These are phyloP conservation scores for Microctenopoma steveboyesi DNA, from an alignment of 2,797 vertebrate genomes.

Conservation along the genomic window DNA sequence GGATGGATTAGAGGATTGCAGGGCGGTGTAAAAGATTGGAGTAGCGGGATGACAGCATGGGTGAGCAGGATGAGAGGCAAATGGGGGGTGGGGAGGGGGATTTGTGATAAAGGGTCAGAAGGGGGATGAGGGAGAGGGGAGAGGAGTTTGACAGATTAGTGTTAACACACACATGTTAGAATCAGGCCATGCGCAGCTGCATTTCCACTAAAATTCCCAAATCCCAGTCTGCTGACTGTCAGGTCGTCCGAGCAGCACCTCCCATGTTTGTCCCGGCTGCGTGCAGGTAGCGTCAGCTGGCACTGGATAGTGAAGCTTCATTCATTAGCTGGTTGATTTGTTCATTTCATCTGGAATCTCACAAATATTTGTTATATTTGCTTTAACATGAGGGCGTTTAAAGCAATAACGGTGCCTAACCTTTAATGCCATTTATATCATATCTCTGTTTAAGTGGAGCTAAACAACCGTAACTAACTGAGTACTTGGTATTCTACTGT, in stretches of 20 bases:
- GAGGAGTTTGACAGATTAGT: slow-evolving; percentile 82
- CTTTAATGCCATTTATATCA: too few relatives aligned
- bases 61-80: slow-evolving; percentile 64
- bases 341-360: too few relatives aligned
- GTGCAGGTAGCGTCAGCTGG: not conserved
- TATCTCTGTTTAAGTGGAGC: too few relatives aligned
- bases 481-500: not conserved
- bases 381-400: too few relatives aligned
- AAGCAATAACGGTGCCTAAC: too few relatives aligned
- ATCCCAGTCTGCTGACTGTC: slow-evolving; percentile 32
- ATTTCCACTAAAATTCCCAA: slow-evolving; percentile 55
- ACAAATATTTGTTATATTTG: too few relatives aligned
- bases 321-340: too few relatives aligned
- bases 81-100: slow-evolving; percentile 39
- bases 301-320: not conserved
- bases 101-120: slow-evolving; percentile 59
- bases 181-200: slow-evolving; percentile 79
- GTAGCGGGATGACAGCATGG: slow-evolving; percentile 61
- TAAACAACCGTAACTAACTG: not conserved
- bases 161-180: slow-evolving; percentile 76
- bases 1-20: slow-evolving; percentile 49
- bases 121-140: slow-evolving; percentile 21
- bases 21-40: slow-evolving; percentile 51
- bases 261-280: not conserved
- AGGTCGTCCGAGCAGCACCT: not conserved